Evolutionary conservation across 2,113 vertebrate genomes (phyloP), one percentile per base, ranked within the genome.

Genomic region (Gorsachius goisagi): DNA sequence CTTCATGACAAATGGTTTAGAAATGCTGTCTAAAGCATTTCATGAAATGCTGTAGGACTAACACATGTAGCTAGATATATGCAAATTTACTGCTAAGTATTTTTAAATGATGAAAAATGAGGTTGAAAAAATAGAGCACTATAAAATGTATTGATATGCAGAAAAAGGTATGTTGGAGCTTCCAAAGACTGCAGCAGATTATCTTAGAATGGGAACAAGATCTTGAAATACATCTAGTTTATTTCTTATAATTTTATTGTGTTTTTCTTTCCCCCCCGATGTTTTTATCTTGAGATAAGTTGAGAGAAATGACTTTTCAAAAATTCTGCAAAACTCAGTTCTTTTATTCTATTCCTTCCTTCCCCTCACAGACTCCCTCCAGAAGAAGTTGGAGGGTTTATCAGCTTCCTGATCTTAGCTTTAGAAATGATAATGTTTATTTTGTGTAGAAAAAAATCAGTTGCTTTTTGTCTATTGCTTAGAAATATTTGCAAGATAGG

Each of bases 1-100:
- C 47, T 79, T 92, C 63, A 20, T 79, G 92, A 96, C 96, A 96
- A 96, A 96, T 94, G 79, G 69, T 79, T 47, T 82, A 52, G 84
- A 79, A 96, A 90, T 60, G 28, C 41, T 94, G 76, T 96, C 87
- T 94, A 52, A 66, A 89, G 86, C 41, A 49, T 79, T 71, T 92
- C 9, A 73, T 93, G 50, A 95, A 94, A 67, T 81, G 85, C 64
- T 91, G 91, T 47, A 81, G 77, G 79, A 90, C 52, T 74, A 80
- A 67, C n/a, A 73, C 77, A 83, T 75, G 33, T 59, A 72, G 32
- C 73, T 59, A 67, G 50, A 85, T 87, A 32, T 28, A 63, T 59
- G 85, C 50, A 91, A 68, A 75, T 82, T 88, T 85, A 47, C 39
- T 83, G 67, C 53, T 75, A 86, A 95, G 33, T 86, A 41, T 72